Conservation (phyloP, 2,888 invertebrate genomes). For the Polydrusus cervinus region DNA sequence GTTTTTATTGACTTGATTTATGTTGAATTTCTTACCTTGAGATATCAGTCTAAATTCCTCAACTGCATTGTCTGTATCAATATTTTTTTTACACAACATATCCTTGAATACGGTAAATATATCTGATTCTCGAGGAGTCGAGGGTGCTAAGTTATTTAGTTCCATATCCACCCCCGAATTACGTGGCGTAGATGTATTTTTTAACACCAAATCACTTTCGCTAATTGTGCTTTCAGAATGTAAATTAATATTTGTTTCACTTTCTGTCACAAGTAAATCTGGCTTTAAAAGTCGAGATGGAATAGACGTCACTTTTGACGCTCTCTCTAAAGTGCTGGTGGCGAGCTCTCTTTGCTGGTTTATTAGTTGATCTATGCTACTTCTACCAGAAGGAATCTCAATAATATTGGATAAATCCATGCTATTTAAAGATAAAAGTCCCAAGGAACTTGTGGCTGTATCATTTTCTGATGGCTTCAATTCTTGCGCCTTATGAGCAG, state of each 20-base stretch:
- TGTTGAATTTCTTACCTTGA: constrained; percentile 21
- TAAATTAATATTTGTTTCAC: constrained; percentile 41
- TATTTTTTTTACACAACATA: constrained; percentile 59
- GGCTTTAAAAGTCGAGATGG: constrained; percentile 63
- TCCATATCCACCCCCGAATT: constrained; percentile 54
- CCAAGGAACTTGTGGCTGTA: constrained; percentile 46
- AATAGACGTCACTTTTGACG: constrained; percentile 57
- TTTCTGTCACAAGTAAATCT: constrained; percentile 51
- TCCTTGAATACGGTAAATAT: constrained; percentile 60
- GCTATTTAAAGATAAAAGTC: constrained; percentile 51
- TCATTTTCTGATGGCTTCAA: neutral
- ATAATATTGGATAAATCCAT: constrained; percentile 44
- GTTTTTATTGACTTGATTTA: neutral
- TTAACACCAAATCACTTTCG: constrained; percentile 64
- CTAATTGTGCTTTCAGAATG: constrained; percentile 63
- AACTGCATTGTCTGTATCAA: constrained; percentile 61
- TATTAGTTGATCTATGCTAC: constrained; percentile 24
- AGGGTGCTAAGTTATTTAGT: neutral
- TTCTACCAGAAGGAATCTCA: constrained; percentile 10
- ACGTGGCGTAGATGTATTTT: constrained; percentile 64
- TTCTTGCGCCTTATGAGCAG: constrained; percentile 32
- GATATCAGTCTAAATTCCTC: constrained; percentile 59
- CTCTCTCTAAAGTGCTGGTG: constrained; percentile 59
- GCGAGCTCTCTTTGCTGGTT: constrained; percentile 61
- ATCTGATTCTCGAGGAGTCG: constrained; percentile 55